Conservation (phyloP, 2,797 vertebrate genomes). For the Sciaenops ocellatus region DNA sequence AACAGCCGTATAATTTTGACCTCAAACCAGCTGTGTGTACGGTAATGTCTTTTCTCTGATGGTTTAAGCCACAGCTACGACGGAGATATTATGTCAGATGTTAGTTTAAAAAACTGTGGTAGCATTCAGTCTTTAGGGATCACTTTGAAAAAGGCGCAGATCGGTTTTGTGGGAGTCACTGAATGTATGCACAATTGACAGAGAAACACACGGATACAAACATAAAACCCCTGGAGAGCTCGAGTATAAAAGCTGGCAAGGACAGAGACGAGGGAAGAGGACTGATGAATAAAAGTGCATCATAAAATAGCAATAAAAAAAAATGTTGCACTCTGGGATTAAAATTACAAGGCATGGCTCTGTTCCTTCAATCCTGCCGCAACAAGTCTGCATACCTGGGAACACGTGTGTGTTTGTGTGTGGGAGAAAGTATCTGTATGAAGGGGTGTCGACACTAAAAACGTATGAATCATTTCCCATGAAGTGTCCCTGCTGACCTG, state of each 20-base stretch:
- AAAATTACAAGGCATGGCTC: constrained; percentile 60
- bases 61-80: constrained; percentile 21
- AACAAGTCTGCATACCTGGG: constrained; percentile 78
- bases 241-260: constrained; percentile 1
- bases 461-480: constrained; percentile 30
- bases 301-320: constrained; percentile 41
- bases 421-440: constrained; percentile 27
- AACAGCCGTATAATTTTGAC: constrained; percentile 47
- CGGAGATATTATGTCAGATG: constrained; percentile 4
- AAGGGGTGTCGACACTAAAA: constrained; percentile 24
- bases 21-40: constrained; percentile 47
- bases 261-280: constrained; percentile 9
- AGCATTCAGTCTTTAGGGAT: constrained; percentile 6
- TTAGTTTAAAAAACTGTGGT: constrained; percentile 6
- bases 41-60: constrained; percentile 34
- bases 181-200: background rate
- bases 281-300: constrained; percentile 21
- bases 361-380: constrained; percentile 62
- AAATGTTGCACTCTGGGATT: constrained; percentile 54
- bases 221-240: background rate
- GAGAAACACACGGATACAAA: background rate
- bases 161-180: background rate
- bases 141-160: background rate
- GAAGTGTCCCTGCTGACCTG: constrained; percentile 33
- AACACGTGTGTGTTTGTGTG: constrained; percentile 35